Conservation (phyloP, 2,797 vertebrate genomes). For the Ficedula albicollis region DNA sequence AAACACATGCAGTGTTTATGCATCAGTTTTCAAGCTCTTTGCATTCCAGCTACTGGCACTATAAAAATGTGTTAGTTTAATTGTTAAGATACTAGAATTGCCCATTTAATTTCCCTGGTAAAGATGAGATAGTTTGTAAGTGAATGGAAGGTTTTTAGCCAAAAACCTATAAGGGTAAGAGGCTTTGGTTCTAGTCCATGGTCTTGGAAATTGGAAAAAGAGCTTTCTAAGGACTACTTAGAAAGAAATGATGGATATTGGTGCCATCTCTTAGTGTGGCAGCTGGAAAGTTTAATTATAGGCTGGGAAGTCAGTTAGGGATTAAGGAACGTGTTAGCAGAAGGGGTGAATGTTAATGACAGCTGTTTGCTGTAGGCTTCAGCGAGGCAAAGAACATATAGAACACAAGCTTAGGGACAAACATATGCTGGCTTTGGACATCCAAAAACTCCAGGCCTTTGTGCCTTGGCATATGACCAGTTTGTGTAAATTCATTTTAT, state of each 20-base stretch:
- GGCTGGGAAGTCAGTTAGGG: conserved; percentile 72
- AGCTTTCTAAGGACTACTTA: conserved; percentile 8
- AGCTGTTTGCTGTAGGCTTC: conserved; percentile 73
- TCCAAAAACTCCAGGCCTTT: conserved; percentile 2
- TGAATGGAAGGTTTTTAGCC: neutral
- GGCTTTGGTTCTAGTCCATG: neutral
- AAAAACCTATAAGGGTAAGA: neutral
- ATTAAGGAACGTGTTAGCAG: conserved; percentile 72
- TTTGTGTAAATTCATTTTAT: neutral
- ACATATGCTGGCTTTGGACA: conserved; percentile 13
- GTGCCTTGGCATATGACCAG: neutral
- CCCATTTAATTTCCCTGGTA: neutral
- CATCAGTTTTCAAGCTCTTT: neutral
- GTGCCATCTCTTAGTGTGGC: conserved; percentile 47
- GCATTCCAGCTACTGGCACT: neutral
- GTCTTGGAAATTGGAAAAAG: conserved; percentile 11
- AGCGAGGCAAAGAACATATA: conserved; percentile 25
- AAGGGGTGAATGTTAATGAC: conserved; percentile 71
- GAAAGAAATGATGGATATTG: conserved; percentile 16
- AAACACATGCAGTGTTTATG: neutral
- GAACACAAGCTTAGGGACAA: conserved; percentile 26
- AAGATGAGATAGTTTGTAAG: neutral
- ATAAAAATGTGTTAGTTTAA: neutral
- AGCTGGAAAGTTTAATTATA: conserved; percentile 82
- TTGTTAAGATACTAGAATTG: neutral